Evolutionary conservation across 2,888 invertebrate species (phyloP), one percentile per base, ranked within the genome.

Genomic region (Coelopa pilipes): DNA sequence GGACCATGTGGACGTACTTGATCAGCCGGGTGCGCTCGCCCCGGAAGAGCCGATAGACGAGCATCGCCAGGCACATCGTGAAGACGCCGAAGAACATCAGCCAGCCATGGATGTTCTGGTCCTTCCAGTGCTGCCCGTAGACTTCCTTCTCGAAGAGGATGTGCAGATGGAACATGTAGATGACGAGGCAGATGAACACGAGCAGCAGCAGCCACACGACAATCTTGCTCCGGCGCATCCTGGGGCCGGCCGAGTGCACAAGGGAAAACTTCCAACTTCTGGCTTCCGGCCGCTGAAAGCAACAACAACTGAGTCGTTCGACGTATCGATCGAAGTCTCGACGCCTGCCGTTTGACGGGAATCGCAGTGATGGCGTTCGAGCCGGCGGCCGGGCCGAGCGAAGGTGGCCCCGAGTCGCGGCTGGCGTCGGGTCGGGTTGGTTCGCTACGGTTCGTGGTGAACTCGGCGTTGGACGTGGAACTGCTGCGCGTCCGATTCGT

Each of bases 1-100:
- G 13, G 3, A n/a, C 19, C 19, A 74, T 15, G 46, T 76, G 76
- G 13, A 76, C 34, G 60, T 76, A 76, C 45, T 76, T 76, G 47
- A 76, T 72, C 5, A 50, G 13, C 15, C 70, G 69, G 1, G 76
- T 74, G 3, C 63, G 60, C 4, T 19, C n/a, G 1, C 76, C 76
- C 21, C 50, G 72, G 9, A 72, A 57, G 1, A 76, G 21, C 17
- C 76, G 76, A 55, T 59, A 76, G 17, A 74, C 50, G 10, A 69
- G 47, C 13, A 74, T 67, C 34, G 53, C 76, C 47, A 71, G 21
- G 24, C 65, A 19, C 55, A 71, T 55, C 12, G 17, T 1, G 45
- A 53, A 10, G 5, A 53, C 7, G 7, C 63, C 65, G 63, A 3
- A 10, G 45, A 71, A 21, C 63, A 46, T 19, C 10, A 65, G 11